Percentiles rank a stretch among this genome's conserved stretches.
Evolutionary conservation across 2,113 vertebrate species (phyloP).

Genomic region (Phocoena phocoena): DNA sequence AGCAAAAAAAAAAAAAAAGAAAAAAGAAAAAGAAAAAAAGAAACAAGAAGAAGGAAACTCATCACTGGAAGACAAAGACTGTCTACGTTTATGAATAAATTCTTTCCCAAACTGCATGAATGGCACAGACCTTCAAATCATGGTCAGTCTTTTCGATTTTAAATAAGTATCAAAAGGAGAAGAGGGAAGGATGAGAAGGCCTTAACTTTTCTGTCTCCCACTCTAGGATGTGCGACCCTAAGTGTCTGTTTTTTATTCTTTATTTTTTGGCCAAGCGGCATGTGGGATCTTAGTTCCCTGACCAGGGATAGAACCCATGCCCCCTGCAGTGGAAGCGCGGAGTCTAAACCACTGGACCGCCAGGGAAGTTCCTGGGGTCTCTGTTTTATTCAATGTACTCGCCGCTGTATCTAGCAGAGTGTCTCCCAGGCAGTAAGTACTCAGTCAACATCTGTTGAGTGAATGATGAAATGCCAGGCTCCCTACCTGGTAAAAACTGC

Average conservation of each 20-base stretch:
- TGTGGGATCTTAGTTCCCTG: too few species aligned
- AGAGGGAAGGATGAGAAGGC: background rate
- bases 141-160: background rate
- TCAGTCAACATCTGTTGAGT: background rate
- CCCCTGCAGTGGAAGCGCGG: too few species aligned
- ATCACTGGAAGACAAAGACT: background rate
- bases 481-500: background rate
- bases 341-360: too few species aligned
- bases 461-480: background rate
- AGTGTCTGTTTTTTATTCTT: background rate
- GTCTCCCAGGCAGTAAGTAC: background rate
- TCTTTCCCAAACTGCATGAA: background rate
- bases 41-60: background rate
- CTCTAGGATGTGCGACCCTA: background rate
- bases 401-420: fast-evolving
- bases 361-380: too few species aligned
- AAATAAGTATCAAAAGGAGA: background rate
- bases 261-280: too few species aligned
- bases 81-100: background rate
- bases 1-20: too few species aligned
- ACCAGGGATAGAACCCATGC: too few species aligned
- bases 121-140: background rate
- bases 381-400: background rate
- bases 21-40: background rate
- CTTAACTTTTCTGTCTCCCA: background rate